Conservation (phyloP, 2,888 invertebrate species). For the Thalpophila matura region DNA sequence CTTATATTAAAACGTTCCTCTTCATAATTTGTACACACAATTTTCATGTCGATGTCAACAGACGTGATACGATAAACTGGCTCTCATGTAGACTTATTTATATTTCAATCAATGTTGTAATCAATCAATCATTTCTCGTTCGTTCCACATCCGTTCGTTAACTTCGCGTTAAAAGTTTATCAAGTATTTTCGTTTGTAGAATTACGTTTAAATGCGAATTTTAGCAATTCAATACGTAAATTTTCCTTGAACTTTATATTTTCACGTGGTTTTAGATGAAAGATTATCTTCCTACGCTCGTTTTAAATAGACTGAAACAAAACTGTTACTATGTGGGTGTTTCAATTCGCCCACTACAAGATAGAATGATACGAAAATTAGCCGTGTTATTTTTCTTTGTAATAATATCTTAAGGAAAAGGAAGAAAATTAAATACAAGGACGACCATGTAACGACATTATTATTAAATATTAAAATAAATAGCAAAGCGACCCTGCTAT, state of each 20-base stretch:
- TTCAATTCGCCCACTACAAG: constrained; percentile 4
- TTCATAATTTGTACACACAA: constrained; percentile 16
- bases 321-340: constrained; percentile 8
- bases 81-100: constrained; percentile 40
- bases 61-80: constrained; percentile 18
- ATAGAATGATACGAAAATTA: constrained; percentile 11
- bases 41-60: constrained; percentile 6
- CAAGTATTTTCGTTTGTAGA: constrained; percentile 18
- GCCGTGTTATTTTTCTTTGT: neutral
- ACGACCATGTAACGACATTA: neutral
- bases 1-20: neutral
- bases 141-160: constrained; percentile 48
- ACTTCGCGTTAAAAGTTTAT: constrained; percentile 55
- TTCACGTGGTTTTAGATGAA: constrained; percentile 21
- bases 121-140: constrained; percentile 56
- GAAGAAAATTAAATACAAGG: too few species aligned
- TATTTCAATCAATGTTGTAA: constrained; percentile 53
- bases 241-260: constrained; percentile 37
- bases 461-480: constrained; percentile 5
- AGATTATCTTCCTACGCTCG: constrained; percentile 14
- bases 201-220: constrained; percentile 10
- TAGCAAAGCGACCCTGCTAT: neutral
- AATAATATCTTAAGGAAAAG: neutral
- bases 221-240: constrained; percentile 27
- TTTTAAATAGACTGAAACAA: constrained; percentile 7